These are phyloP conservation scores for Eufriesea mexicana DNA, from an alignment of 1,140 invertebrate species.

Conservation along the genomic window DNA sequence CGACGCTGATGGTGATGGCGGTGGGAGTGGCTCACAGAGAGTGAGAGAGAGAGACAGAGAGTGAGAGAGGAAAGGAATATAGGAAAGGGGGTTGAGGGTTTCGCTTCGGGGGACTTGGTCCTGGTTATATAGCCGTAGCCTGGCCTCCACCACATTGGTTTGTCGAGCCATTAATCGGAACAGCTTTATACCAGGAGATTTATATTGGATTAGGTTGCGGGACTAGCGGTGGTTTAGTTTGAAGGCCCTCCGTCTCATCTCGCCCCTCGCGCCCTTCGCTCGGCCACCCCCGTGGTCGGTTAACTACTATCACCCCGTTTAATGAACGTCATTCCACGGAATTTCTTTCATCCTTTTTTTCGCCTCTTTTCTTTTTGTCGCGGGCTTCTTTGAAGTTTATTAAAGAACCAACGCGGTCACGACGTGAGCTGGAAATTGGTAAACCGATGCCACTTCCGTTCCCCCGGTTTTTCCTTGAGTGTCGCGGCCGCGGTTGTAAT, in stretches of 20 bases:
- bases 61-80: conserved; percentile 57
- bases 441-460: conserved; percentile 24
- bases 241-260: conserved; percentile 64
- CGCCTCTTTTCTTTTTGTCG: neutral
- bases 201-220: conserved; percentile 79
- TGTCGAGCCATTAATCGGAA: conserved; percentile 81
- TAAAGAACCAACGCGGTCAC: conserved; percentile 16
- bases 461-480: neutral
- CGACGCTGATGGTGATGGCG: conserved; percentile 65
- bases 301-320: conserved; percentile 59
- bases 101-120: conserved; percentile 61
- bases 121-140: conserved; percentile 64
- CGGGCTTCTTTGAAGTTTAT: conserved; percentile 38
- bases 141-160: conserved; percentile 79
- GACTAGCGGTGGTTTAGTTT: conserved; percentile 73
- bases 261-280: neutral
- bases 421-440: conserved; percentile 35
- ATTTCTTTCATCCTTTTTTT: conserved; percentile 40
- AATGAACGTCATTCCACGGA: conserved; percentile 68
- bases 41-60: neutral
- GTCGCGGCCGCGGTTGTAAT: conserved; percentile 12
- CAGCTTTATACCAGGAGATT: conserved; percentile 80
- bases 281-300: conserved; percentile 21
- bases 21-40: conserved; percentile 61
- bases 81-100: conserved; percentile 39